Base-by-base conservation (phyloP, 2,888 invertebrate species). In the Morinoia aosen region DNA sequence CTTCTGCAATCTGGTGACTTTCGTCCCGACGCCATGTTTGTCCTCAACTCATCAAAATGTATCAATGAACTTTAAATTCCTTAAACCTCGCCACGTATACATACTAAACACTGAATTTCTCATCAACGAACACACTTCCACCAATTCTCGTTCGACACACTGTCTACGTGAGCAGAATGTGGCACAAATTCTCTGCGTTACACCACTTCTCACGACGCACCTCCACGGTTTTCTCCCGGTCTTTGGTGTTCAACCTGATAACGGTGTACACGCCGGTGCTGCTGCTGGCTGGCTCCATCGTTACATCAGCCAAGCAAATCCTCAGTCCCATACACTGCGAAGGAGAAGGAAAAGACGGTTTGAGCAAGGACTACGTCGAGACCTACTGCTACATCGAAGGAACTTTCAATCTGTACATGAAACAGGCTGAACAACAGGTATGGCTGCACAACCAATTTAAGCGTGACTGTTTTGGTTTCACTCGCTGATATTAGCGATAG, bases 101-200 rank as follows among this genome's bases (percentile, higher is more conserved):
- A 19, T 61, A 10, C 3, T 12, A 19, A 61, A 12, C 61, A 61
- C 19, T 61, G 61, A 10, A 61, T 61, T 19, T 19, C 61, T 61
- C 61, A 61, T 19, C 61, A 61, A 61, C 61, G 61, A 61, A 61
- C 61, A 16, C 61, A 16, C 61, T 19, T 12, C 1, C 61, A 16
- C 61, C 61, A 61, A 16, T 61, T 61, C 61, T 61, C 14, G 61
- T 19, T 19, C 19, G 61, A 61, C 61, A 61, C 61, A 10, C 61
- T 19, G 33, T 88, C 39, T 14, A 39, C 40, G 90, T 11, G 5
- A 90, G 39, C 96, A 96, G 96, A 96, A 96, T 96, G 96, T 96
- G 96, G 96, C 96, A 96, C 96, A 96, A 96, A 96, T 96, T 96
- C 94, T 96, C 96, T 95, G 96, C 96, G 96, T 96, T 96, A 95